Evolutionary conservation across 2,888 invertebrate species (phyloP), one percentile per base, ranked within the genome.

Genomic region (Lamproptera curius): DNA sequence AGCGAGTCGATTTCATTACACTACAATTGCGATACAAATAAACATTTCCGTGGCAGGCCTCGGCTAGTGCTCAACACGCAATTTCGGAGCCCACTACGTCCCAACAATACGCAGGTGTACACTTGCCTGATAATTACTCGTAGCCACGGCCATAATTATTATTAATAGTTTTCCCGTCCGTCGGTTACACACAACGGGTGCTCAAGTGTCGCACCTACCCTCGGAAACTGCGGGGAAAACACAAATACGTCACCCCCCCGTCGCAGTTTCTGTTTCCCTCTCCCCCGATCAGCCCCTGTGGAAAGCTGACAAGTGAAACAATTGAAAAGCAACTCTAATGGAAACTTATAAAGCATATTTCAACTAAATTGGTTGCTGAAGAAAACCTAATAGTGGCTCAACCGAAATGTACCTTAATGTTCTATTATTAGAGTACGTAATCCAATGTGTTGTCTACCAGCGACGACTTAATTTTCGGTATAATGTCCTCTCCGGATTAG

Each of bases 251-350:
- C 67, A 65, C 64, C 55, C 53, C 49, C 51, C 51, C 52, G 50
- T 42, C 41, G 50, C 28, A 51, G 55, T 50, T 57, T 26, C 51
- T 53, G 53, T 62, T 50, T 55, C 53, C 51, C 55, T 58, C 54
- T 45, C 47, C 40, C 56, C 52, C 38, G n/a, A n/a, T 58, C 55
- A 45, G 56, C 61, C 56, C 66, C 85, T 85, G 84, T 85, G 84
- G 81, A 85, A 85, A 80, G 84, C 82, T 83, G 81, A 89, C 88
- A 86, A 84, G 75, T 76, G 79, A 83, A 75, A 55, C 80, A 73
- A 68, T 70, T n/a, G 76, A 61, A 77, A 83, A 80, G 70, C 76
- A 73, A 76, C 85, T 71, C 66, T 86, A 81, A 75, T 69, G 54
- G 65, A 52, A 70, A 66, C 63, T 53, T 65, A 61, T 70, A 85